These are phyloP conservation scores for Acanthurus tractus DNA, from an alignment of 2,797 vertebrate species.

Conservation along the genomic window DNA sequence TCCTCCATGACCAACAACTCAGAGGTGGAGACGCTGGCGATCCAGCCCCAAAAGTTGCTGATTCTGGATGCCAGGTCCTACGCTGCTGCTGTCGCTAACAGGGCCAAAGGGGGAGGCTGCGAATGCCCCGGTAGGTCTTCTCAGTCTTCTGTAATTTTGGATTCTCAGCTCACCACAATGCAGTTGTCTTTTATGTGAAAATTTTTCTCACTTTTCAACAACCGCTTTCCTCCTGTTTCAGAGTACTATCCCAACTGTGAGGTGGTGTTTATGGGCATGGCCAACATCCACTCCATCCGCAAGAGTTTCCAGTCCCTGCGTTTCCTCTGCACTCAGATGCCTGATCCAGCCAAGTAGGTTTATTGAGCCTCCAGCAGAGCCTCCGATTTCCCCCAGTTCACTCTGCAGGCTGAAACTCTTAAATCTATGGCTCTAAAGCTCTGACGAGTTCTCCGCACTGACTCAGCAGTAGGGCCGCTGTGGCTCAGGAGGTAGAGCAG, in stretches of 20 bases:
- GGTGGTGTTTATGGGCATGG: slow-evolving; percentile 99
- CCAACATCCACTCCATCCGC: slow-evolving; percentile 98
- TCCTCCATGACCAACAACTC: slow-evolving; percentile 93
- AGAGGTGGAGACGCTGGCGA: slow-evolving; percentile 90
- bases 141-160: slow-evolving; percentile 25
- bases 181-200: slow-evolving; percentile 35
- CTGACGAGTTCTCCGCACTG: slow-evolving; percentile 5
- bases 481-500: too few species aligned
- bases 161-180: slow-evolving; percentile 22
- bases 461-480: too few species aligned
- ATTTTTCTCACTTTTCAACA: background rate
- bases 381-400: background rate
- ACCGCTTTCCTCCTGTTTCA: slow-evolving; percentile 67
- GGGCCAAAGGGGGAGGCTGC: slow-evolving; percentile 97
- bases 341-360: slow-evolving; percentile 97
- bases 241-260: slow-evolving; percentile 99
- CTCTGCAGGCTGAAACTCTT: slow-evolving; percentile 28
- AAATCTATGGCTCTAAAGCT: slow-evolving; percentile 5
- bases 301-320: slow-evolving; percentile 98
- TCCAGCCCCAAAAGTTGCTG: slow-evolving; percentile 93
- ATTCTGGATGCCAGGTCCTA: slow-evolving; percentile 96
- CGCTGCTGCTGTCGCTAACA: slow-evolving; percentile 95
- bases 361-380: slow-evolving; percentile 41
- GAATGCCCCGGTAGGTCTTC: slow-evolving; percentile 93
- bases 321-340: slow-evolving; percentile 97